phyloP scores from a whole-genome alignment of 2,888 invertebrate species.

The Cephus rjabovi region DNA sequence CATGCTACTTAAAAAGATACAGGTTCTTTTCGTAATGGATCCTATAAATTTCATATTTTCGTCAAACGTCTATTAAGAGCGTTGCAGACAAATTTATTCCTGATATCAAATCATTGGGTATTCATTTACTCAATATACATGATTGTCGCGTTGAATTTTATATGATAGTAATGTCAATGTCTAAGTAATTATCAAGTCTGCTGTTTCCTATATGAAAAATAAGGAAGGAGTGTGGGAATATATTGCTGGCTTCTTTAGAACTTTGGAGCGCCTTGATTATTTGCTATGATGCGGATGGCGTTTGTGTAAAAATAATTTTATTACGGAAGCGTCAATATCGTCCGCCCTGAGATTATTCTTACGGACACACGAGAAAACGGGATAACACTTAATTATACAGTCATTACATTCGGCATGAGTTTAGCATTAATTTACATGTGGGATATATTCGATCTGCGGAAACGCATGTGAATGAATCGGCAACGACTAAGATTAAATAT shows the following conservation, averaged over 20 bases:
- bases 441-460: not conserved
- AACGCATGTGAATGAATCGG: not conserved
- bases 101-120: not conserved
- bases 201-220: not conserved
- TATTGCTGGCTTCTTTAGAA: not conserved
- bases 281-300: not conserved
- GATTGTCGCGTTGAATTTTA: not conserved
- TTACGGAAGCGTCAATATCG: not conserved
- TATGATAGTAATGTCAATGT: not conserved
- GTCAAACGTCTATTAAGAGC: not conserved
- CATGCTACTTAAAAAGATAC: not conserved
- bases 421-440: constrained; percentile 4
- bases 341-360: not conserved
- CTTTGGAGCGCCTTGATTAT: not conserved
- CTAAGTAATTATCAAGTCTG: not conserved
- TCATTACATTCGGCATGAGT: not conserved
- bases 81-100: not conserved
- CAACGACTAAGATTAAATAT: too few relatives aligned
- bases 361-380: not conserved
- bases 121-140: not conserved
- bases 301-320: not conserved
- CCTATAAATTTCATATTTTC: not conserved
- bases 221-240: not conserved
- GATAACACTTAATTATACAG: not conserved
- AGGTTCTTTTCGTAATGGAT: not conserved